Evolutionary conservation across 2,113 vertebrate genomes (phyloP).

Genomic region (Cnemophilus loriae): DNA sequence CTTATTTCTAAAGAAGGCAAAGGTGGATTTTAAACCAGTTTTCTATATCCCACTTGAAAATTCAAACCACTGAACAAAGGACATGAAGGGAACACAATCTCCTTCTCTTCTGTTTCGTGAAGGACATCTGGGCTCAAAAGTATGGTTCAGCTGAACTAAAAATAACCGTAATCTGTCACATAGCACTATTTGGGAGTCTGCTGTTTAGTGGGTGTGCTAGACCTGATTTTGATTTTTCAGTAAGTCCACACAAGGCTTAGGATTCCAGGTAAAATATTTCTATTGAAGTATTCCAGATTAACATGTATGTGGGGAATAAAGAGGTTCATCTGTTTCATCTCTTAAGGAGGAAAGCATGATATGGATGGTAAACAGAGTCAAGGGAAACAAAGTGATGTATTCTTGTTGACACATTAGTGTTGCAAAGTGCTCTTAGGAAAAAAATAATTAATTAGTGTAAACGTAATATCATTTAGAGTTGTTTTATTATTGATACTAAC

Average conservation of each 20-base stretch:
- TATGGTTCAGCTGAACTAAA: background rate
- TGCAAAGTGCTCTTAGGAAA: background rate
- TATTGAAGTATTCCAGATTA: background rate
- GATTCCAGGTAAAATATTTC: background rate
- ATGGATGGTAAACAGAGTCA: rapidly evolving
- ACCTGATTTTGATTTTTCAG: background rate
- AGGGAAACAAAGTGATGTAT: background rate
- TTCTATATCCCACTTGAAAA: background rate
- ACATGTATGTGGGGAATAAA: background rate
- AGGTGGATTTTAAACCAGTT: background rate
- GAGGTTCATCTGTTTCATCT: background rate
- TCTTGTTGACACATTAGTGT: background rate
- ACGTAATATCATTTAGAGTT: background rate
- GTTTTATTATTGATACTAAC: background rate
- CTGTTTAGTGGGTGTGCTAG: background rate
- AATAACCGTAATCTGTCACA: background rate
- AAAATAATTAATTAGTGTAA: background rate
- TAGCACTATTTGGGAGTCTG: background rate
- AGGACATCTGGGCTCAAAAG: background rate
- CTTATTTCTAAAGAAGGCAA: background rate
- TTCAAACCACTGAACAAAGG: background rate
- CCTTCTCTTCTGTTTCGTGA: background rate
- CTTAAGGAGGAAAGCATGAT: background rate
- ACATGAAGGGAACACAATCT: background rate
- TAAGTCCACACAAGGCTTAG: background rate